phyloP scores from a whole-genome alignment of 1,140 invertebrate genomes.

The Brachionus paranguensis region DNA sequence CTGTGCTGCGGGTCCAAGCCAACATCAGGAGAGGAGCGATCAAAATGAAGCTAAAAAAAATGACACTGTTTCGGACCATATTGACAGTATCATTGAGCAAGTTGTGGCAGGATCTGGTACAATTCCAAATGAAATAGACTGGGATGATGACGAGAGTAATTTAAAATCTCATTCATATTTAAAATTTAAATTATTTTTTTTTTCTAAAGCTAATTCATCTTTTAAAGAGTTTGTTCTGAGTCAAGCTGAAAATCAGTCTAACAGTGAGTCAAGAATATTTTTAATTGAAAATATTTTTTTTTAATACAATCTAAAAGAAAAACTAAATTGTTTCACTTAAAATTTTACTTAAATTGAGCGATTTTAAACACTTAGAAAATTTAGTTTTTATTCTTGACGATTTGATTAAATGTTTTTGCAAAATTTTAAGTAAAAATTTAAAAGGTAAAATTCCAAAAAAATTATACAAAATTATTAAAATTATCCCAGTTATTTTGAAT shows the following conservation, averaged over 20 bases:
- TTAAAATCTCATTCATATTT: too few relatives aligned
- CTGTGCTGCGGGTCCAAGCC: background rate
- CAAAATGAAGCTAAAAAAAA: background rate
- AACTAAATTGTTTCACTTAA: too few relatives aligned
- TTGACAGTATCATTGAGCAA: constrained; percentile 13
- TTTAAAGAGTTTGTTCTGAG: background rate
- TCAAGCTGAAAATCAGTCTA: background rate
- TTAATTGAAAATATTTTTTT: background rate
- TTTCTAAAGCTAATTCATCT: background rate
- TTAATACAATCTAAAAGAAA: background rate
- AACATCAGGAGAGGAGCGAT: background rate
- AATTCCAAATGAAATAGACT: background rate
- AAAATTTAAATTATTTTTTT: background rate
- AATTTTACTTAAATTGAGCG: too few relatives aligned
- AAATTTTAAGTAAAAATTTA: too few relatives aligned
- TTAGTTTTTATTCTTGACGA: too few relatives aligned
- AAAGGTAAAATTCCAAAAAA: too few relatives aligned
- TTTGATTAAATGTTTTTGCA: too few relatives aligned
- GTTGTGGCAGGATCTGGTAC: background rate
- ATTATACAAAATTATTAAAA: too few relatives aligned
- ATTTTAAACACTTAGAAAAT: too few relatives aligned
- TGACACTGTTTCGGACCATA: background rate
- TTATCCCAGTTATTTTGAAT: too few relatives aligned
- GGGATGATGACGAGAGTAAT: constrained; percentile 15
- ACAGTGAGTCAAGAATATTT: background rate